Conservation (phyloP, 2,113 vertebrate genomes). For the Sialia sialis region DNA sequence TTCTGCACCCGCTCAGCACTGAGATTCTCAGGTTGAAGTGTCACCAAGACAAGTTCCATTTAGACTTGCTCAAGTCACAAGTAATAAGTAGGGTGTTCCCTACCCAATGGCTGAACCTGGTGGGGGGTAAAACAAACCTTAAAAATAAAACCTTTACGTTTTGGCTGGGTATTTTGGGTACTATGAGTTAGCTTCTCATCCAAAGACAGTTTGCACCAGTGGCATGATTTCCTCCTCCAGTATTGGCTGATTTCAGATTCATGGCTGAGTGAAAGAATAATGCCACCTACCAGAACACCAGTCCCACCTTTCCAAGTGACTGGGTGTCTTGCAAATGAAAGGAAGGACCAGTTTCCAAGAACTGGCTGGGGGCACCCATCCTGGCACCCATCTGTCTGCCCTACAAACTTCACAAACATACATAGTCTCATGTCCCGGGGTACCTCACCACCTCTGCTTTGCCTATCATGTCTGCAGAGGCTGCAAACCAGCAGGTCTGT, state of each 20-base stretch:
- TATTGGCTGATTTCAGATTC: background rate
- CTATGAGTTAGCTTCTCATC: background rate
- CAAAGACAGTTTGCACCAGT: background rate
- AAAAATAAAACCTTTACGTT: background rate
- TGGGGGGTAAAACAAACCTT: background rate
- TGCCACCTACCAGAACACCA: background rate
- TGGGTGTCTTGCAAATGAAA: background rate
- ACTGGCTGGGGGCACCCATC: background rate
- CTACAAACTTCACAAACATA: rapidly evolving
- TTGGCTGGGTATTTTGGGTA: background rate
- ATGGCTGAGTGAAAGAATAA: background rate
- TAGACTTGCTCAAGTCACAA: background rate
- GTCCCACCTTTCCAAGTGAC: background rate
- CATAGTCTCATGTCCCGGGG: rapidly evolving
- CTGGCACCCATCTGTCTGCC: background rate
- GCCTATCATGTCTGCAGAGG: background rate
- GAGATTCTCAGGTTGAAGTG: background rate
- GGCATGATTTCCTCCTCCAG: background rate
- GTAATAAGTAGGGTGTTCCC: background rate
- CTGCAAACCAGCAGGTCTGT: background rate
- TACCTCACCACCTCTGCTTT: background rate
- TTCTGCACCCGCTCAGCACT: background rate
- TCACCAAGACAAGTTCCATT: background rate
- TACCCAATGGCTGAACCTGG: background rate
- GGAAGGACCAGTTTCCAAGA: background rate